phyloP scores from a whole-genome alignment of 2,113 vertebrate species.

The Coregonus clupeaformis region DNA sequence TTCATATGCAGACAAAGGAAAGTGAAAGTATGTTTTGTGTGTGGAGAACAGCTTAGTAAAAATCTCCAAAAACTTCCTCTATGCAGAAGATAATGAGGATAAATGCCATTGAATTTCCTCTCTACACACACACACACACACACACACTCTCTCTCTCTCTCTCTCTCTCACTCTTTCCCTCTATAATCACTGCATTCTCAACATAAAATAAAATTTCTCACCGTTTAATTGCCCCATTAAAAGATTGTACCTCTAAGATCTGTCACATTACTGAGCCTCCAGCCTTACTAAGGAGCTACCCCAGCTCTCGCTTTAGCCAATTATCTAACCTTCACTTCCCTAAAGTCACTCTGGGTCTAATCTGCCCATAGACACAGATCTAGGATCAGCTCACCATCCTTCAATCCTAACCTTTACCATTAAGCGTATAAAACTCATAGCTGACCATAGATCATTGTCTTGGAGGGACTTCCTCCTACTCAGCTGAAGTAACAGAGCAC shows the following conservation, averaged over 20 bases:
- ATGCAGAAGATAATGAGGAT: slow-evolving; percentile 54
- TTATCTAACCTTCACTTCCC: slow-evolving; percentile 65
- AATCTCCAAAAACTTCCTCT: slow-evolving; percentile 18
- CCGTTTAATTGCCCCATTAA: slow-evolving; percentile 72
- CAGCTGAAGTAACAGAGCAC: slow-evolving; percentile 65
- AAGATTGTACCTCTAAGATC: slow-evolving; percentile 64
- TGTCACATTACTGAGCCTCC: slow-evolving; percentile 66
- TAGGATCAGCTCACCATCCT: slow-evolving; percentile 50
- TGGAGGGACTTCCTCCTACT: slow-evolving; percentile 56
- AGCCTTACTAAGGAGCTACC: slow-evolving; percentile 66
- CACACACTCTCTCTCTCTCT: neutral
- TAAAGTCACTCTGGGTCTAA: slow-evolving; percentile 44
- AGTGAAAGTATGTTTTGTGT: neutral
- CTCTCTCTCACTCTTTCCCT: neutral
- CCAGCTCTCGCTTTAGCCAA: slow-evolving; percentile 56
- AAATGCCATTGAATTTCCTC: slow-evolving; percentile 56
- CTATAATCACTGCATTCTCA: slow-evolving; percentile 59
- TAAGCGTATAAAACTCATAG: slow-evolving; percentile 55
- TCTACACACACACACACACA: neutral
- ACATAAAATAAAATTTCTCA: slow-evolving; percentile 57
- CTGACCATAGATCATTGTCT: slow-evolving; percentile 70
- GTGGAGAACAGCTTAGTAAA: slow-evolving; percentile 5
- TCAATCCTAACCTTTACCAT: slow-evolving; percentile 31
- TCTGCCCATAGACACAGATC: slow-evolving; percentile 54
- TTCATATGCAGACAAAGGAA: neutral